phyloP scores from a whole-genome alignment of 2,888 invertebrate genomes.

The Hydraecia micacea region DNA sequence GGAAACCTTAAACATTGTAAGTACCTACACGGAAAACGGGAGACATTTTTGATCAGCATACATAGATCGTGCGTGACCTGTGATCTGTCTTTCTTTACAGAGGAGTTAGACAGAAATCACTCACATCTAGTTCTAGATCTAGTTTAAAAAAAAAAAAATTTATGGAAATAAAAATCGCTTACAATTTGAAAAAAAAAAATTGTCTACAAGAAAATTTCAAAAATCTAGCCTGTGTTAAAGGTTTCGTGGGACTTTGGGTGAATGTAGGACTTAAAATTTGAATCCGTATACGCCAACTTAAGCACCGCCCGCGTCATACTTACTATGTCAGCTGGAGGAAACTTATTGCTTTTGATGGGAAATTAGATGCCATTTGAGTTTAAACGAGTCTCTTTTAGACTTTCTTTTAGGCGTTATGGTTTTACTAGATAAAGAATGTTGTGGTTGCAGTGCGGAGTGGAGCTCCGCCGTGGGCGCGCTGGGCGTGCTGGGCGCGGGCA shows the following conservation, averaged over 20 bases:
- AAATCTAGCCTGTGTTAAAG: not conserved
- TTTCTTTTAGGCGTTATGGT: not conserved
- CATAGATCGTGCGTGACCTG: not conserved
- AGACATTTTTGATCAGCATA: not conserved
- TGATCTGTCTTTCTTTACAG: not conserved
- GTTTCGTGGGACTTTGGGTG: not conserved
- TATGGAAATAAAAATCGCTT: not conserved
- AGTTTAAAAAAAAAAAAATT: not conserved
- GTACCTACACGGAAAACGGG: no score
- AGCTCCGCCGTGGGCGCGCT: slow-evolving; percentile 62
- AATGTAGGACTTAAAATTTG: not conserved
- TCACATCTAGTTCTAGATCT: no score
- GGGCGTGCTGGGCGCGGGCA: slow-evolving; percentile 49
- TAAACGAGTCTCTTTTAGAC: not conserved
- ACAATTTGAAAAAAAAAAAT: not conserved
- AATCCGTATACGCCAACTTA: not conserved
- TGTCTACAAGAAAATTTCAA: not conserved
- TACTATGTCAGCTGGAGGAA: not conserved
- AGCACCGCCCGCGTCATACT: not conserved
- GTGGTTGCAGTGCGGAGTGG: slow-evolving; percentile 75
- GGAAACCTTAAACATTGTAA: not conserved
- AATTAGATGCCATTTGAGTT: not conserved
- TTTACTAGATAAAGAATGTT: not conserved
- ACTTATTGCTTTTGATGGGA: no score
- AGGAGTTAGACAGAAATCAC: not conserved